phyloP scores from a whole-genome alignment of 2,113 vertebrate genomes.

The Capricornis sumatraensis region DNA sequence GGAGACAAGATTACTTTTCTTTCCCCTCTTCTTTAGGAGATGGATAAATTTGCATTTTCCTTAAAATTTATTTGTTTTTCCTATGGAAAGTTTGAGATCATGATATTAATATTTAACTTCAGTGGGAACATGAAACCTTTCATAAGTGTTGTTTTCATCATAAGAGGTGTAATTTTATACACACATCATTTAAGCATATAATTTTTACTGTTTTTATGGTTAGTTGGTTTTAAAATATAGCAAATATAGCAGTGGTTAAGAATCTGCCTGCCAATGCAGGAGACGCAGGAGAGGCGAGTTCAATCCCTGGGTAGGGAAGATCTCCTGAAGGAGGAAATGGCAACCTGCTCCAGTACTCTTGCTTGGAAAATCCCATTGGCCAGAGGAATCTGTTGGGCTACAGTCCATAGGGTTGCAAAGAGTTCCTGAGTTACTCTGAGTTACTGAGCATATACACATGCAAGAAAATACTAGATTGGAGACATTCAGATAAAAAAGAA shows the following conservation, averaged over 20 bases:
- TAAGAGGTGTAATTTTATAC: conserved; percentile 64
- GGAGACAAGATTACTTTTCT: not conserved
- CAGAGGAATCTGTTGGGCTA: not conserved
- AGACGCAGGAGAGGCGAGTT: not conserved
- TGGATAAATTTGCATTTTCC: not conserved
- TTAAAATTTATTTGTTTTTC: not conserved
- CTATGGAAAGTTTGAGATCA: conserved; percentile 88
- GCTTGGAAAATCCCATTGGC: not conserved
- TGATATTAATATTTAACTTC: conserved; percentile 89
- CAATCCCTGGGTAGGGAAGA: not conserved
- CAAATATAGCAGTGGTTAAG: not conserved
- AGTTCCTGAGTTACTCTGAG: not conserved
- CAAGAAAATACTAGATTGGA: conserved; percentile 74
- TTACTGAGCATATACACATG: not conserved
- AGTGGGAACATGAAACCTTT: conserved; percentile 94
- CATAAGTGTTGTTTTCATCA: conserved; percentile 86
- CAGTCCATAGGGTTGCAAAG: not conserved
- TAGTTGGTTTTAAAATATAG: conserved; percentile 79
- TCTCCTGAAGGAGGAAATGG: not conserved
- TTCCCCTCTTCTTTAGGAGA: not conserved
- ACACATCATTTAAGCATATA: conserved; percentile 57
- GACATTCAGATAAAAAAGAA: conserved; percentile 74
- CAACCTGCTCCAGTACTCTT: not conserved
- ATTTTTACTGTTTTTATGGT: conserved; percentile 61
- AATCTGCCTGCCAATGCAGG: not conserved